A percentile compares a stretch with the other conserved stretches of the same genome.
phyloP scores from a whole-genome alignment of 2,113 vertebrate species.

The Zapus hudsonius region DNA sequence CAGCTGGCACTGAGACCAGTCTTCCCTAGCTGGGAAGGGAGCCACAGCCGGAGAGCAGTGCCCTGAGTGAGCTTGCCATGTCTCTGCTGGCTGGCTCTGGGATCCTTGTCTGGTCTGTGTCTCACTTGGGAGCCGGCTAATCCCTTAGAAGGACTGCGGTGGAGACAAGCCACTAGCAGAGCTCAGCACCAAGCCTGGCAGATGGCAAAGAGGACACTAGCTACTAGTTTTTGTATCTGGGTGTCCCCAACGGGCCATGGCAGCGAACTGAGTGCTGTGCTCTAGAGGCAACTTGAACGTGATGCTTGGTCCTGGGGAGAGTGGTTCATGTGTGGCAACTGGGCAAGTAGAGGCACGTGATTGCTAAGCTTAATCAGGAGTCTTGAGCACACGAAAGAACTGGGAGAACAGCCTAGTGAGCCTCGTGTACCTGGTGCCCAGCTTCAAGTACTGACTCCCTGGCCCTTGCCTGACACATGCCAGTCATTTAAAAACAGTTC shows the following conservation, averaged over 20 bases:
- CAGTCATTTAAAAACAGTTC: not conserved
- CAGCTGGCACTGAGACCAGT: too few relatives aligned
- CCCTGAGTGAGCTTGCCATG: not conserved
- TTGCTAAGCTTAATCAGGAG: too few relatives aligned
- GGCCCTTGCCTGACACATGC: not conserved
- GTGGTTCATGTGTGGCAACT: too few relatives aligned
- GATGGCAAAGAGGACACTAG: not conserved
- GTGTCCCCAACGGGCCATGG: not conserved
- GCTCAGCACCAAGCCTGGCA: too few relatives aligned
- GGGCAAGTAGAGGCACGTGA: too few relatives aligned
- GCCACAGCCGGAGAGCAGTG: not conserved
- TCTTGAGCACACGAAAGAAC: too few relatives aligned
- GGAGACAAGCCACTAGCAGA: not conserved
- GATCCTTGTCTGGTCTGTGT: not conserved
- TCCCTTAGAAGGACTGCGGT: not conserved
- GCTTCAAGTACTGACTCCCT: accelerated
- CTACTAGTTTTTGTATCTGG: not conserved
- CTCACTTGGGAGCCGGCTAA: not conserved
- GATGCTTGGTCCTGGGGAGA: not conserved
- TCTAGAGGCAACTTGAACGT: not conserved
- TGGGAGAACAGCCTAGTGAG: too few relatives aligned
- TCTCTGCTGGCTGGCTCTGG: not conserved
- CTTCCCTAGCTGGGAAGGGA: not conserved
- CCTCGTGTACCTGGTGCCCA: too few relatives aligned
- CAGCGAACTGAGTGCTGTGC: not conserved